phyloP scores from a whole-genome alignment of 1,140 invertebrate species.

The Idris sp. region DNA sequence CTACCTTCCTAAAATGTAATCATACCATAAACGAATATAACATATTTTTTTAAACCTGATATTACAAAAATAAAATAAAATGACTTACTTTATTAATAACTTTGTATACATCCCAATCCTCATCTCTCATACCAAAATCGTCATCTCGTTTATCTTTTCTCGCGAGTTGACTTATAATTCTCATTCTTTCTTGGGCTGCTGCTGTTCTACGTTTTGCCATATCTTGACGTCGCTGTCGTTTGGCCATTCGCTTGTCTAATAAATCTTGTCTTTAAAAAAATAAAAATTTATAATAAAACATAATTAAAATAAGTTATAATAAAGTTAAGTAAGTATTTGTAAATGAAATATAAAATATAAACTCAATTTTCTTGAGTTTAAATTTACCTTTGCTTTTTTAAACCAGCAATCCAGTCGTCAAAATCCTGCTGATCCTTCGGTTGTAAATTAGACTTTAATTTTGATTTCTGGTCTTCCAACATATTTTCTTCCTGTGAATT shows the following conservation, averaged over 20 bases:
- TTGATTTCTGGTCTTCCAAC: constrained; percentile 80
- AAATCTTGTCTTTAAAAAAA: constrained; percentile 80
- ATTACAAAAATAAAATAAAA: no score
- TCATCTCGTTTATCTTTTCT: constrained; percentile 91
- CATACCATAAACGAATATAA: no score
- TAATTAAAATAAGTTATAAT: no score
- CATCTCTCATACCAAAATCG: constrained; percentile 94
- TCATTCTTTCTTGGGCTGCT: constrained; percentile 95
- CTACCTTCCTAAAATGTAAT: constrained; percentile 3
- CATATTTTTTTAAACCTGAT: no score
- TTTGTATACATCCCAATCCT: constrained; percentile 98
- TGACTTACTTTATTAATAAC: constrained; percentile 89
- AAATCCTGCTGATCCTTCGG: constrained; percentile 83
- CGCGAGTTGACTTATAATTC: constrained; percentile 93
- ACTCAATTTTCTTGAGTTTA: no score
- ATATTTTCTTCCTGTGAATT: constrained; percentile 83
- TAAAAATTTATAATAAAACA: no score
- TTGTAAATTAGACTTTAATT: constrained; percentile 78
- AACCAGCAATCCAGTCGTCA: constrained; percentile 84
- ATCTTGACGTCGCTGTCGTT: constrained; percentile 89
- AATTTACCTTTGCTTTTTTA: constrained; percentile 81
- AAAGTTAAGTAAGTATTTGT: no score
- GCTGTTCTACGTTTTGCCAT: constrained; percentile 92
- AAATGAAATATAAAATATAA: no score
- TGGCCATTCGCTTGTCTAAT: constrained; percentile 82